Evolutionary conservation across 2,797 vertebrate genomes (phyloP).

Genomic region (Silurus aristotelis): DNA sequence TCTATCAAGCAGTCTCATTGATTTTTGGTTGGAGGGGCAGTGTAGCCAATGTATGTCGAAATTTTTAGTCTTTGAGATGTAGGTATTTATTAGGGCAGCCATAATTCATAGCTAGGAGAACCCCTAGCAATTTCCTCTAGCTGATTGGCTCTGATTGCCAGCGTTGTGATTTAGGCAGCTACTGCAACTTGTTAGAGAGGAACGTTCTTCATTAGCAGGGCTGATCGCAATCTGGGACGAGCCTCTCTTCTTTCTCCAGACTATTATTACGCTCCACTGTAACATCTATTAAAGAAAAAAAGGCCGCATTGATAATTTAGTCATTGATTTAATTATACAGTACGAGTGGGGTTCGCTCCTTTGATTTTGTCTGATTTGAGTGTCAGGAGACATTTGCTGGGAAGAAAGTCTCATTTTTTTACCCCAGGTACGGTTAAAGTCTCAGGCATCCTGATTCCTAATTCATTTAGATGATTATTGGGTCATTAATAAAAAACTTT

Average conservation of each 20-base stretch:
- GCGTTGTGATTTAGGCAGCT: constrained; percentile 65
- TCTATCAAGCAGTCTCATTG: constrained; percentile 43
- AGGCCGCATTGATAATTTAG: constrained; percentile 39
- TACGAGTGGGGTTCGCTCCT: constrained; percentile 12
- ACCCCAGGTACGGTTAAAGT: background rate
- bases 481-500: background rate
- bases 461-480: background rate
- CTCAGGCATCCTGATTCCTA: too few species aligned
- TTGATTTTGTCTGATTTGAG: constrained; percentile 39
- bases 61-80: constrained; percentile 1
- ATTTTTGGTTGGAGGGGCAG: constrained; percentile 28
- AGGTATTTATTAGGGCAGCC: constrained; percentile 24
- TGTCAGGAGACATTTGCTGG: background rate
- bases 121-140: constrained; percentile 51
- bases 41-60: constrained; percentile 3
- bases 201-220: constrained; percentile 52
- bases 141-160: constrained; percentile 68
- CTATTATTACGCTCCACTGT: constrained; percentile 32
- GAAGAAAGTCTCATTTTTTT: constrained; percentile 8
- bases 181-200: constrained; percentile 60
- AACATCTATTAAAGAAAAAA: constrained; percentile 40
- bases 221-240: constrained; percentile 46
- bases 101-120: constrained; percentile 22
- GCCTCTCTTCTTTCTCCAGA: constrained; percentile 41
- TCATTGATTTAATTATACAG: constrained; percentile 48